A percentile compares a stretch with the other conserved stretches of the same genome.
Evolutionary conservation across 2,797 vertebrate species (phyloP).

Genomic region (Cossypha heuglini): DNA sequence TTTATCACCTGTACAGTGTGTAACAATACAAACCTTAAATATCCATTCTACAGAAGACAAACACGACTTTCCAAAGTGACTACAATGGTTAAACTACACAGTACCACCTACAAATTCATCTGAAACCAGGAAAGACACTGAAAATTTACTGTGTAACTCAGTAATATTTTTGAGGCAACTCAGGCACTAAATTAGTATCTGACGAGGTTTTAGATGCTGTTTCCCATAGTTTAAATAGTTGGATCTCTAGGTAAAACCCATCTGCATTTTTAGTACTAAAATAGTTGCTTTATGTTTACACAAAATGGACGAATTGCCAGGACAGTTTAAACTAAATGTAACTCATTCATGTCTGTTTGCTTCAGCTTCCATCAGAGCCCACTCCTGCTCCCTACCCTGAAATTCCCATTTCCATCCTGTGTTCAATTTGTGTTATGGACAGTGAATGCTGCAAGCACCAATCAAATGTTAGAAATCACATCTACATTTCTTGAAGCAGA

Average conservation of each 20-base stretch:
- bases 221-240: not conserved
- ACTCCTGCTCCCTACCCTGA: slow-evolving; percentile 1
- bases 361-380: not conserved
- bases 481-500: slow-evolving; percentile 65
- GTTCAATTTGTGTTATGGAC: slow-evolving; percentile 4
- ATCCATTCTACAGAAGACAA: slow-evolving; percentile 50
- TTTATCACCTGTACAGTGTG: not conserved
- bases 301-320: slow-evolving; percentile 15
- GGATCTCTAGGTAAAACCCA: slow-evolving; percentile 6
- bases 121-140: slow-evolving; percentile 38
- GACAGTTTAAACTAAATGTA: not conserved
- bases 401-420: slow-evolving; percentile 45
- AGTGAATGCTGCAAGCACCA: slow-evolving; percentile 62
- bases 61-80: slow-evolving; percentile 18
- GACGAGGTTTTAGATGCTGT: not conserved
- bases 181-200: slow-evolving; percentile 44
- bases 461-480: slow-evolving; percentile 65
- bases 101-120: slow-evolving; percentile 24
- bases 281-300: slow-evolving; percentile 25
- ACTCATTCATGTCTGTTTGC: slow-evolving; percentile 6
- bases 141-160: slow-evolving; percentile 20
- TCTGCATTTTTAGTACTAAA: slow-evolving; percentile 40
- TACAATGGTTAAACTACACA: not conserved
- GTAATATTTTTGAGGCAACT: slow-evolving; percentile 50
- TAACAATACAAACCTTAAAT: slow-evolving; percentile 41